Conservation (phyloP, 1,140 invertebrate species). For the Eriocheir sinensis region DNA sequence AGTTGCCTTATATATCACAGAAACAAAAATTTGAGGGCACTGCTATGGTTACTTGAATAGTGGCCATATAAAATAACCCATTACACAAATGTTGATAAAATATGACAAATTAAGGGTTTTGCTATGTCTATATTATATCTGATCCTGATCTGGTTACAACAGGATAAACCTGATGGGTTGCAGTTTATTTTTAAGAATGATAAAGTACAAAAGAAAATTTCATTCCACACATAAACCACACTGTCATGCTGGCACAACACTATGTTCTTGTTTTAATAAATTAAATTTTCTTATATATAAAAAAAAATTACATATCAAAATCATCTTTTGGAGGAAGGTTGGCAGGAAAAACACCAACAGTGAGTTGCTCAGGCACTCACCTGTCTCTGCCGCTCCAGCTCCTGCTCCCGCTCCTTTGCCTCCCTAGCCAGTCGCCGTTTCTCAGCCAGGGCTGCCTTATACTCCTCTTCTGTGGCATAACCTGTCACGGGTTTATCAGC, state of each 20-base stretch:
- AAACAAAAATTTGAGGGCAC: no score
- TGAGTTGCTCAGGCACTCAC: constrained; percentile 80
- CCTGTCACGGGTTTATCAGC: constrained; percentile 77
- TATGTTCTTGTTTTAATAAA: no score
- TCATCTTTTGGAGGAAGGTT: not conserved
- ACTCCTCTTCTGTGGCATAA: constrained; percentile 88
- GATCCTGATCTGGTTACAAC: not conserved
- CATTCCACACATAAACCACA: no score
- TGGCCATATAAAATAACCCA: not conserved
- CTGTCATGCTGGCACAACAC: no score
- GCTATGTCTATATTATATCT: not conserved
- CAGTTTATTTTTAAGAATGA: no score
- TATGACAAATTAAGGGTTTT: not conserved
- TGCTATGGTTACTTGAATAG: no score
- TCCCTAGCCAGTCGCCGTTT: constrained; percentile 90
- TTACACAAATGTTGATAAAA: not conserved
- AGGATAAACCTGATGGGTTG: no score
- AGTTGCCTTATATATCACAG: no score
- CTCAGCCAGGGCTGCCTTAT: constrained; percentile 94
- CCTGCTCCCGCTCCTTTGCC: constrained; percentile 92
- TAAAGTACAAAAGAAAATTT: no score
- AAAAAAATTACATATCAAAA: no score
- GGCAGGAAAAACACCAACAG: constrained; percentile 48
- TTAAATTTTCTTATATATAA: no score
- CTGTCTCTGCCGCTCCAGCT: constrained; percentile 89